Conservation (phyloP, 2,797 vertebrate species). For the Botia almorhae region DNA sequence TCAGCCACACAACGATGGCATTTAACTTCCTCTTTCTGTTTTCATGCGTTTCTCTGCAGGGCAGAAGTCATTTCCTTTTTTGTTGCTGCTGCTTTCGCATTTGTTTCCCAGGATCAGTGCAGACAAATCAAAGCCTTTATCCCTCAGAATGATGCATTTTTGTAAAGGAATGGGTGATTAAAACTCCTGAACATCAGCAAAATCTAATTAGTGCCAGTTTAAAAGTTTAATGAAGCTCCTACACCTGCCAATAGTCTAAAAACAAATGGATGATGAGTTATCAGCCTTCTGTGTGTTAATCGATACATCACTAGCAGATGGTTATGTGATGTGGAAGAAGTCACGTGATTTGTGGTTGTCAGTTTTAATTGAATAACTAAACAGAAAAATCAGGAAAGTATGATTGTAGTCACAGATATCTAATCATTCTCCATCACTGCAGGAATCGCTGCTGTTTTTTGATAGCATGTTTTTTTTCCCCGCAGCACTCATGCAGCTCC, state of each 20-base stretch:
- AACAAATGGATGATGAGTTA: not conserved
- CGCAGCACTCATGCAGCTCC: not conserved
- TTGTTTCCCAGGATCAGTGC: not conserved
- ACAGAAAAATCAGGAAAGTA: not conserved
- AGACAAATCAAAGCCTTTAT: slow-evolving; percentile 6
- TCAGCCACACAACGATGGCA: too few relatives aligned
- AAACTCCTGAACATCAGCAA: not conserved
- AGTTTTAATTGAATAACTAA: not conserved
- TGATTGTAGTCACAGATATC: not conserved
- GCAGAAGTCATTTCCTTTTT: slow-evolving; percentile 39
- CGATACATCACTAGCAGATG: not conserved
- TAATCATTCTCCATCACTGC: not conserved
- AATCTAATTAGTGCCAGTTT: not conserved
- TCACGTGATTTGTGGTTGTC: not conserved
- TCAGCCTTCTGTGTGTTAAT: not conserved
- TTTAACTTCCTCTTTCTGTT: too few relatives aligned
- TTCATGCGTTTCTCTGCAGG: slow-evolving; percentile 34
- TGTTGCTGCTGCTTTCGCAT: slow-evolving; percentile 38
- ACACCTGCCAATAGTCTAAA: not conserved
- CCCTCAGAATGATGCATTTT: not conserved
- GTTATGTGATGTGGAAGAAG: not conserved
- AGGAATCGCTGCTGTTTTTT: not conserved
- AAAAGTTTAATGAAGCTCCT: not conserved
- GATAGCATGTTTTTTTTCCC: not conserved
- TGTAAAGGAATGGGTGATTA: not conserved